These are phyloP conservation scores for Apamea monoglypha DNA, from an alignment of 2,888 invertebrate genomes.

Conservation along the genomic window DNA sequence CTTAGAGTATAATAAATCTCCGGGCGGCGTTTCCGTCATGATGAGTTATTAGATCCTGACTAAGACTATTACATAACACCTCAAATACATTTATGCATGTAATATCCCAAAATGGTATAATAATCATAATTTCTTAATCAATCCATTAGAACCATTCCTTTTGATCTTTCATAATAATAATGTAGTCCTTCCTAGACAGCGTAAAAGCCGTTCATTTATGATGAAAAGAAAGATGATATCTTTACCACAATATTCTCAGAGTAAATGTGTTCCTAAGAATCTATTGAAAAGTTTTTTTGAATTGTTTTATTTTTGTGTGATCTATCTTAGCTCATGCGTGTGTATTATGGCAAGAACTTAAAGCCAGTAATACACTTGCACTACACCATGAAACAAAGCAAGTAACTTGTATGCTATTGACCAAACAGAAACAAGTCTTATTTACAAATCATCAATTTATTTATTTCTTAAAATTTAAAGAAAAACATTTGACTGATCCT, in stretches of 20 bases:
- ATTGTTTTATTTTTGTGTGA: conserved; percentile 4
- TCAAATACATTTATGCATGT: conserved; percentile 46
- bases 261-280: conserved; percentile 4
- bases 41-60: conserved; percentile 17
- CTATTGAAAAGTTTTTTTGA: not conserved
- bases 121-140: conserved; percentile 29
- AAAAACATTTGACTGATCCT: not conserved
- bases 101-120: conserved; percentile 15
- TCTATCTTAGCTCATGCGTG: not conserved
- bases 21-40: not conserved
- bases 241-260: conserved; percentile 5
- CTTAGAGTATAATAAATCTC: not conserved
- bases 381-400: not conserved
- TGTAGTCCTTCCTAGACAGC: conserved; percentile 14
- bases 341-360: not conserved
- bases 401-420: not conserved
- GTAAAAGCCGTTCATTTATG: not conserved
- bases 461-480: not conserved
- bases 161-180: conserved; percentile 36
- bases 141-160: conserved; percentile 27
- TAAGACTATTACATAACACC: conserved; percentile 2
- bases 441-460: not conserved
- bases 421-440: not conserved
- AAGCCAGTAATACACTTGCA: not conserved
- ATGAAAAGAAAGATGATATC: not conserved